Base-by-base conservation (phyloP, 2,797 vertebrate genomes). In the Falco novaeseelandiae region DNA sequence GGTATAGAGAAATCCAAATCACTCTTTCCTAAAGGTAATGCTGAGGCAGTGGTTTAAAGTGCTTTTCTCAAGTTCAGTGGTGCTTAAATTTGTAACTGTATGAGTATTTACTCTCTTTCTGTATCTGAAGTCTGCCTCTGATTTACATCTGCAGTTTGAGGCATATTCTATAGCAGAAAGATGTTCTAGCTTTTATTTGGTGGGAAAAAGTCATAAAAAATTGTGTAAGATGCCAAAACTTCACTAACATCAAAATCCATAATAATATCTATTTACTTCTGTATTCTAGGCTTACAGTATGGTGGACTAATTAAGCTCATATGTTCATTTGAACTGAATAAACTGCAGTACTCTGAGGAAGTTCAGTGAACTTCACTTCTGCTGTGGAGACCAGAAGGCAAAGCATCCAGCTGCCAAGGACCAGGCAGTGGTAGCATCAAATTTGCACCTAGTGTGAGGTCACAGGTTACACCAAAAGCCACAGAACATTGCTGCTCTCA, bases 71-170 rank as follows among this genome's bases (percentile, higher is more conserved):
- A 76, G 83, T 90, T 97, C 96, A 96, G 90, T 97, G 61, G 78
- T 88, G 80, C 69, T 86, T 94, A 70, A 66, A 95, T 97, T 97
- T 97, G 95, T 93, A 95, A 93, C 52, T 2, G 0, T 12, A 18
- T 32, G 46, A 84, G 48, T 19, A 38, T 93, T 96, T 94, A 89
- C 78, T 95, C 18, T 89, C 61, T 44, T 94, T 95, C 77, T 96
- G 89, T 94, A 90, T 85, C 30, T 81, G 73, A 96, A 90, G 32
- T 86, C 82, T 93, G 72, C 19, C 67, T 48, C 61, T 97, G 96
- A 96, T 97, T 98, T 93, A 97, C 82, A 80, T 29, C 84, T 94
- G 74, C 70, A 87, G 52, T 59, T 91, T 91, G 83, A 97, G 77
- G 54, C 38, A 30, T 89, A 80, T 62, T 91, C 38, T 65, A 34